Percentiles rank a stretch among this genome's conserved stretches.
These are phyloP conservation scores for Protosalanx chinensis DNA, from an alignment of 2,797 vertebrate species.

Conservation along the genomic window DNA sequence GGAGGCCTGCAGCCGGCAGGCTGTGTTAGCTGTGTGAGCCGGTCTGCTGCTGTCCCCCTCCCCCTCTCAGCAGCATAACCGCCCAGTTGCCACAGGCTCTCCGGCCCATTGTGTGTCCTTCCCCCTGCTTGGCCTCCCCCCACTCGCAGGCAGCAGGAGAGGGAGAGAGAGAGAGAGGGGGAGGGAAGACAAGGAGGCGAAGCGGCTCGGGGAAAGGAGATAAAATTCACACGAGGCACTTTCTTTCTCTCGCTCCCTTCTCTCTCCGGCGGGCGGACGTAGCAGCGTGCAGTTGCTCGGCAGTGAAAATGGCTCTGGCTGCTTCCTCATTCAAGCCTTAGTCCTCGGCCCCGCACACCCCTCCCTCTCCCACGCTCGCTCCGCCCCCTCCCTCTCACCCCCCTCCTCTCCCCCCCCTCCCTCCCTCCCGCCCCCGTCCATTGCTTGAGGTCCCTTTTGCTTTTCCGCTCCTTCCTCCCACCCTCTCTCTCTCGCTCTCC, in stretches of 20 bases:
- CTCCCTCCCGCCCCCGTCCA: slow-evolving; percentile 65
- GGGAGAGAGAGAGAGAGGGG: slow-evolving; percentile 33
- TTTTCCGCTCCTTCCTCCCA: slow-evolving; percentile 17
- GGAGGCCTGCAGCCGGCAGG: slow-evolving; percentile 72
- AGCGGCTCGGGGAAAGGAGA: slow-evolving; percentile 26
- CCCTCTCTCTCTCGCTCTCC: background rate
- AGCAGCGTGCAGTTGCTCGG: slow-evolving; percentile 76
- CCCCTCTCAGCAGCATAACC: slow-evolving; percentile 77
- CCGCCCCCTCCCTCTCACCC: slow-evolving; percentile 19
- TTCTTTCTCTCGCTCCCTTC: slow-evolving; percentile 45
- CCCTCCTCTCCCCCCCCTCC: slow-evolving; percentile 53
- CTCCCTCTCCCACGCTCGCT: slow-evolving; percentile 53
- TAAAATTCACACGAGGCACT: slow-evolving; percentile 53
- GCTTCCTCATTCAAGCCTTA: slow-evolving; percentile 77
- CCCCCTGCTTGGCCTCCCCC: slow-evolving; percentile 61
- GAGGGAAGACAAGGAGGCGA: slow-evolving; percentile 40
- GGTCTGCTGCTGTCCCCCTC: slow-evolving; percentile 77
- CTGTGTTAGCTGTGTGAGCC: slow-evolving; percentile 78
- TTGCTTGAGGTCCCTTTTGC: slow-evolving; percentile 58
- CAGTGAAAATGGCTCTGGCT: slow-evolving; percentile 79
- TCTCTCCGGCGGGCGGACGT: slow-evolving; percentile 45
- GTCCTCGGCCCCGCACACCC: slow-evolving; percentile 69
- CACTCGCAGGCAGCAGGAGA: slow-evolving; percentile 56
- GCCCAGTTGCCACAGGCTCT: slow-evolving; percentile 78
- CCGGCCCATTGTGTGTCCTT: slow-evolving; percentile 73